Evolutionary conservation across 2,797 vertebrate genomes (phyloP), one percentile per base, ranked within the genome.

Genomic region (Anguilla megastoma): DNA sequence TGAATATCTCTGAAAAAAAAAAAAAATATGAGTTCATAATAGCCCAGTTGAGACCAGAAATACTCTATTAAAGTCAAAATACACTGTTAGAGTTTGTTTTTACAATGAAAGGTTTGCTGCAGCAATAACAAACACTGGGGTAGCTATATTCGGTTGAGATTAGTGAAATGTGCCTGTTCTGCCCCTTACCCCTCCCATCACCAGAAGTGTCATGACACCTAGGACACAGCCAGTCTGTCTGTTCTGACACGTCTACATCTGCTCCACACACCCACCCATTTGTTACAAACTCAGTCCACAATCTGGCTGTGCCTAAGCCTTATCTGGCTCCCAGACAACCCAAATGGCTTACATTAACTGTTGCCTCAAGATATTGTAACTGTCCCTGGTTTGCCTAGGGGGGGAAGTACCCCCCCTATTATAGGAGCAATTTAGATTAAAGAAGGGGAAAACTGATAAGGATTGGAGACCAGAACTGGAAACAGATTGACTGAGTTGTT

Each of bases 341-440:
- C 94, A 94, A 95, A 95, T 95, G 95, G 95, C 93, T 74, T 87
- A 93, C 94, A 95, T 96, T 95, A 95, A 94, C 94, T 92, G 90
- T 90, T 41, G 84, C 88, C 88, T 79, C 86, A 85, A 14, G 84
- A n/a, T 50, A 86, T 66, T 89, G 92, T 89, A 87, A 91, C 91
- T 94, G 94, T 92, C 93, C 94, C 92, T 89, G 89, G 16, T 90
- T 86, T 89, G 88, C 90, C 91, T 85, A 6, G 12, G 91, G 41
- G 85, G 91, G 94, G 94, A 93, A 95, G 93, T 90, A 93, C 94
- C 92, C 94, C 93, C 93, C 90, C 66, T 91, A 95, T 95, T 94
- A 95, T 93, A 90, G 90, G 94, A 93, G 92, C 93, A 93, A 90
- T 85, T 56, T 92, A 91, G 85, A 92, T 92, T 94, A 92, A 93